These are phyloP conservation scores for Tetraneura akinire DNA, from an alignment of 1,140 invertebrate species.

Conservation along the genomic window DNA sequence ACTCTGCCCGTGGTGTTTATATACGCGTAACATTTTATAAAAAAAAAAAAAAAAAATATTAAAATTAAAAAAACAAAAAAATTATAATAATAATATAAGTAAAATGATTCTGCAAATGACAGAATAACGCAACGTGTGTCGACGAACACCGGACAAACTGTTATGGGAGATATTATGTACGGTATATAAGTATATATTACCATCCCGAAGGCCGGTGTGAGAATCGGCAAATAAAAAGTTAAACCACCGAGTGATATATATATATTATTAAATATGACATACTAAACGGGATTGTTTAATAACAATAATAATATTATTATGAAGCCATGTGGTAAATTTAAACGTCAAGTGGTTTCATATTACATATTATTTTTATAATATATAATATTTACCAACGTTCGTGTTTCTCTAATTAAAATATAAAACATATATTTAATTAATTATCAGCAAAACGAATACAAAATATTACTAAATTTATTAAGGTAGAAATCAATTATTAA, in stretches of 20 bases:
- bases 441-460: no score
- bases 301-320: neutral
- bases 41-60: slow-evolving; percentile 29
- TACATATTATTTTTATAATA: no score
- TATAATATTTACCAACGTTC: neutral
- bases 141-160: slow-evolving; percentile 31
- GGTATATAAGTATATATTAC: neutral
- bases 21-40: slow-evolving; percentile 7
- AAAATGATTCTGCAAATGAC: slow-evolving; percentile 3
- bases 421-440: no score
- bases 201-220: slow-evolving; percentile 43
- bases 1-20: neutral
- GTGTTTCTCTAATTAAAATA: no score
- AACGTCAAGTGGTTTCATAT: slow-evolving; percentile 10
- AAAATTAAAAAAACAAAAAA: slow-evolving; percentile 13
- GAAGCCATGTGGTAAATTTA: slow-evolving; percentile 20
- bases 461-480: no score
- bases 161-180: slow-evolving; percentile 29
- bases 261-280: neutral
- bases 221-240: slow-evolving; percentile 44
- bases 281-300: slow-evolving; percentile 26
- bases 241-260: slow-evolving; percentile 17
- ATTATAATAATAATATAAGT: slow-evolving; percentile 26
- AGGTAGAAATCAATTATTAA: no score
- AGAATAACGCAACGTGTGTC: slow-evolving; percentile 30